phyloP scores from a whole-genome alignment of 1,140 invertebrate species.

The Macrocentrus cingulum region DNA sequence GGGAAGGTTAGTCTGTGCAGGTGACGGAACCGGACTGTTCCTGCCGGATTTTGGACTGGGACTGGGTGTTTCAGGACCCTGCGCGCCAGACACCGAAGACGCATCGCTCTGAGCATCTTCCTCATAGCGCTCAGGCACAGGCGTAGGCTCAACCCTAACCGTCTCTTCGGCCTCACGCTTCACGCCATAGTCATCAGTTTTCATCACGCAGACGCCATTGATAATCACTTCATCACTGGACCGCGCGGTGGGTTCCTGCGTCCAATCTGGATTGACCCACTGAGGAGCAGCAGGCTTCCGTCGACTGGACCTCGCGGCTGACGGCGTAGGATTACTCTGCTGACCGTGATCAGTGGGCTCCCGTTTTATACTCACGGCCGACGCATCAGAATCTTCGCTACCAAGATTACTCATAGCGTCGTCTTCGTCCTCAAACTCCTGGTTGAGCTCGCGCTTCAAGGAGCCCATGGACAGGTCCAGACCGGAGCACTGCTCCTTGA shows the following conservation, averaged over 20 bases:
- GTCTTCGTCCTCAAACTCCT: constrained; percentile 72
- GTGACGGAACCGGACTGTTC: constrained; percentile 49
- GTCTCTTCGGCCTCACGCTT: constrained; percentile 68
- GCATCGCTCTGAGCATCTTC: constrained; percentile 63
- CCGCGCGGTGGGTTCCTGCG: constrained; percentile 64
- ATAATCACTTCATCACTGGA: constrained; percentile 80
- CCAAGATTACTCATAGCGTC: constrained; percentile 76
- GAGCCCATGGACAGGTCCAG: constrained; percentile 79
- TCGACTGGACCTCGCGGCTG: constrained; percentile 65
- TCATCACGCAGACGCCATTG: constrained; percentile 90
- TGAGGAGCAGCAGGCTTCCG: constrained; percentile 94
- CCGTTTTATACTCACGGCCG: constrained; percentile 54
- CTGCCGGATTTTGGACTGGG: constrained; percentile 48
- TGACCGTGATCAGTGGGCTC: constrained; percentile 60
- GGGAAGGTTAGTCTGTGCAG: constrained; percentile 39
- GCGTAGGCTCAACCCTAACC: constrained; percentile 71
- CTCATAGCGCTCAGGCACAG: constrained; percentile 64
- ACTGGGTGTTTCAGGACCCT: constrained; percentile 49
- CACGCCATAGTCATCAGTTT: constrained; percentile 71
- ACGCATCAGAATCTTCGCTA: constrained; percentile 72
- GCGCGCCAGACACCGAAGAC: constrained; percentile 57
- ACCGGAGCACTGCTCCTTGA: constrained; percentile 76
- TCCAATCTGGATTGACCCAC: constrained; percentile 93
- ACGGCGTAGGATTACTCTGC: constrained; percentile 42
- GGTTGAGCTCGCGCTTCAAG: constrained; percentile 73